phyloP scores from a whole-genome alignment of 2,797 vertebrate genomes.

The Sardinella longiceps region DNA sequence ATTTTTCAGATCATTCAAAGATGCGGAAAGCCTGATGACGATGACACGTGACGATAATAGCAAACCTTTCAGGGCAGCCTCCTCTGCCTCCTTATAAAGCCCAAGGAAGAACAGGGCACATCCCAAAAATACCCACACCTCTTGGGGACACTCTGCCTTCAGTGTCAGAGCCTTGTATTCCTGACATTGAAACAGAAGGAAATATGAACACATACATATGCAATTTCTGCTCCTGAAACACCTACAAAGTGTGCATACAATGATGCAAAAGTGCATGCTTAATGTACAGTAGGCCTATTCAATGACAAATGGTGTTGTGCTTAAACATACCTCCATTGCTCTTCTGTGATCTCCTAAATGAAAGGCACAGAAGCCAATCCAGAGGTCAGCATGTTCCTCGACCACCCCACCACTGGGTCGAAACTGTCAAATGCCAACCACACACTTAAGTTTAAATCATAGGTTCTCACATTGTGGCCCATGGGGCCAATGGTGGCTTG shows the following conservation, averaged over 20 bases:
- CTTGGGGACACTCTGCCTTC: slow-evolving; percentile 77
- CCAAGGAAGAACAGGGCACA: slow-evolving; percentile 93
- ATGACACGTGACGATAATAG: background rate
- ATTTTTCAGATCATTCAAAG: background rate
- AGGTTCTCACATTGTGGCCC: too few relatives aligned
- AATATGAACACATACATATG: background rate
- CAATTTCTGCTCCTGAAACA: background rate
- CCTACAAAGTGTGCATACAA: background rate
- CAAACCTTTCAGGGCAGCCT: slow-evolving; percentile 88
- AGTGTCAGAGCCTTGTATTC: slow-evolving; percentile 84
- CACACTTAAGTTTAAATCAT: too few relatives aligned
- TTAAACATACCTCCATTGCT: slow-evolving; percentile 85
- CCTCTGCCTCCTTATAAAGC: slow-evolving; percentile 92
- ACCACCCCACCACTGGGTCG: slow-evolving; percentile 85
- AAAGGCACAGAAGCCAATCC: slow-evolving; percentile 94
- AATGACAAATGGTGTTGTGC: slow-evolving; percentile 32
- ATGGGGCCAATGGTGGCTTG: too few relatives aligned
- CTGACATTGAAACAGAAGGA: slow-evolving; percentile 67
- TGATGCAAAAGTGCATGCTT: too few relatives aligned
- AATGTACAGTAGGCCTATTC: too few relatives aligned
- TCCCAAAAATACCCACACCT: slow-evolving; percentile 93
- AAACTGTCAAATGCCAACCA: slow-evolving; percentile 80
- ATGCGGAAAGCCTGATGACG: background rate
- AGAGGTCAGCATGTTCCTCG: slow-evolving; percentile 84
- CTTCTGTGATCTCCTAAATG: slow-evolving; percentile 93